These are phyloP conservation scores for Chaenocephalus aceratus DNA, from an alignment of 2,113 vertebrate species.

Conservation along the genomic window DNA sequence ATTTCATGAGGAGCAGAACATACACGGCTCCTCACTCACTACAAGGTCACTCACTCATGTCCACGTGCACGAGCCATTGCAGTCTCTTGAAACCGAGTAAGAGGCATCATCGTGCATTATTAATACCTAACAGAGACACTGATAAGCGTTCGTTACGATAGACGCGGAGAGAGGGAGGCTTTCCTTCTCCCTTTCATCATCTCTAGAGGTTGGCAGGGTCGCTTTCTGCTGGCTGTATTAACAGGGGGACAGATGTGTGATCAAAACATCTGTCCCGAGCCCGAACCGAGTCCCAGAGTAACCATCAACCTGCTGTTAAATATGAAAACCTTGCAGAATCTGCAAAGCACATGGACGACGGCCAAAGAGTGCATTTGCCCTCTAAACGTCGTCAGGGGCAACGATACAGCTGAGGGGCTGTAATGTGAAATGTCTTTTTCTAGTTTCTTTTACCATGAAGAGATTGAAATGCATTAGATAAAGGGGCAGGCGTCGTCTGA, in stretches of 20 bases:
- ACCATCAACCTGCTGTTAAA: slow-evolving; percentile 8
- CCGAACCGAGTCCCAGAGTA: slow-evolving; percentile 21
- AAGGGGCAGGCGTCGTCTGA: background rate
- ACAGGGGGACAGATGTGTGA: slow-evolving; percentile 18
- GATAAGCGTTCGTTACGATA: slow-evolving; percentile 13
- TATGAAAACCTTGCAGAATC: background rate
- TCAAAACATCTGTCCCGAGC: slow-evolving; percentile 37
- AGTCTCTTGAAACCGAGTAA: slow-evolving; percentile 36
- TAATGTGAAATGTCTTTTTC: slow-evolving; percentile 6
- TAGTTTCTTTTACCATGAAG: background rate
- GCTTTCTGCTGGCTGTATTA: slow-evolving; percentile 36
- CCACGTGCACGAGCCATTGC: slow-evolving; percentile 17
- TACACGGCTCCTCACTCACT: slow-evolving; percentile 7
- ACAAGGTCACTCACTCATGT: slow-evolving; percentile 59
- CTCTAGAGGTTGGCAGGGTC: slow-evolving; percentile 15
- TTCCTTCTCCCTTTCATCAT: background rate
- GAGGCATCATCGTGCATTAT: slow-evolving; percentile 63
- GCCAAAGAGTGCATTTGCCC: slow-evolving; percentile 53
- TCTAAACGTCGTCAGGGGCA: slow-evolving; percentile 28
- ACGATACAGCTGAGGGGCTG: slow-evolving; percentile 23
- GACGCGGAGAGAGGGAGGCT: background rate
- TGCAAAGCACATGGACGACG: slow-evolving; percentile 34
- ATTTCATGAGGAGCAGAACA: slow-evolving; percentile 33
- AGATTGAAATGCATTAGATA: slow-evolving; percentile 25
- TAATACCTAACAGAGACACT: slow-evolving; percentile 15